phyloP scores from a whole-genome alignment of 2,888 invertebrate genomes.

The Scaeva pyrastri region DNA sequence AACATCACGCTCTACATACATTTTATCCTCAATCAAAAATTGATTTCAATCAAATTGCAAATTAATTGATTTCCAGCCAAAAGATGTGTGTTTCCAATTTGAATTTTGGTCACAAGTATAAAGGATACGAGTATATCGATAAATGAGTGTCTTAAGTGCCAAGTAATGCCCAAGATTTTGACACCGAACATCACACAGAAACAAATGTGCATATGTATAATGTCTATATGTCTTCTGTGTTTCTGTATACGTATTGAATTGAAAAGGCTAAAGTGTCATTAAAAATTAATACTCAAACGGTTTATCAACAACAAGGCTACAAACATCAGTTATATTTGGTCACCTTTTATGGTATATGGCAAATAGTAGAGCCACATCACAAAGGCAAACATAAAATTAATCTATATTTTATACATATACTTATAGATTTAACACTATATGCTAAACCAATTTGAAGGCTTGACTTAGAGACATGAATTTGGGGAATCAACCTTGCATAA shows the following conservation, averaged over 20 bases:
- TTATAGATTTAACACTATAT: neutral
- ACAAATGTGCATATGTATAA: neutral
- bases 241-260: too few species aligned
- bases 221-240: too few species aligned
- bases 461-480: slow-evolving; percentile 16
- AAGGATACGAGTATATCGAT: neutral
- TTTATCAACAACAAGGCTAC: slow-evolving; percentile 19
- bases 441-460: neutral
- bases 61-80: slow-evolving; percentile 60
- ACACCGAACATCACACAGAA: slow-evolving; percentile 1
- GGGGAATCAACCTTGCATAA: neutral
- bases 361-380: neutral
- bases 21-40: slow-evolving; percentile 21
- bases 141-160: slow-evolving; percentile 35
- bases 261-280: slow-evolving; percentile 27
- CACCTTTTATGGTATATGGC: slow-evolving; percentile 16
- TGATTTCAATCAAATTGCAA: slow-evolving; percentile 66
- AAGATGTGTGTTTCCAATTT: slow-evolving; percentile 34
- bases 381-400: slow-evolving; percentile 27
- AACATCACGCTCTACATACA: neutral
- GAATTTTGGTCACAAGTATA: slow-evolving; percentile 23
- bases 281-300: slow-evolving; percentile 50
- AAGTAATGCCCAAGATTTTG: slow-evolving; percentile 44
- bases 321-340: slow-evolving; percentile 46
- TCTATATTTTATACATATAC: slow-evolving; percentile 24